Percentiles rank a stretch among this genome's conserved stretches.
phyloP scores from a whole-genome alignment of 2,797 vertebrate genomes.

The Anguilla obscura region DNA sequence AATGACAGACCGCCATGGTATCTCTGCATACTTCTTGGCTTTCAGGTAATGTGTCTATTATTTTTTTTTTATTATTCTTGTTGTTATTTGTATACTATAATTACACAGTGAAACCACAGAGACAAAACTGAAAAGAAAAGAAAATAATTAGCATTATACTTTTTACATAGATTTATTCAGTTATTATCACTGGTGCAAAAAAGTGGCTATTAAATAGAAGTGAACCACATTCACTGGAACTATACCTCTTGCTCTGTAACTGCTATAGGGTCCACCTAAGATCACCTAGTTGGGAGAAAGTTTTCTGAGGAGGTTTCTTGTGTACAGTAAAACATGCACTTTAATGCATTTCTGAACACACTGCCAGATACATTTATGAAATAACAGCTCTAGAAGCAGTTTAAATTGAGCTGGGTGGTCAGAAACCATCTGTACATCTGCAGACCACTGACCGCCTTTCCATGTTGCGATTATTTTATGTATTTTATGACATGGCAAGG shows the following conservation, averaged over 20 bases:
- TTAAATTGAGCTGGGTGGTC: too few species aligned
- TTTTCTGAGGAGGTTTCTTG: background rate
- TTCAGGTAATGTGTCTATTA: conserved; percentile 65
- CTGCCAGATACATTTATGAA: too few species aligned
- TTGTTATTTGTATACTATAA: background rate
- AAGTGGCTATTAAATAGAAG: background rate
- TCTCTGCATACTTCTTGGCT: conserved; percentile 75
- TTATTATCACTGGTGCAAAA: background rate
- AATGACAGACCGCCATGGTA: conserved; percentile 77
- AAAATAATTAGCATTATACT: background rate
- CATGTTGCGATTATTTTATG: too few species aligned
- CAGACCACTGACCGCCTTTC: too few species aligned
- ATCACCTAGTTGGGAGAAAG: background rate
- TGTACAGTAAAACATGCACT: background rate
- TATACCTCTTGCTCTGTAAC: background rate
- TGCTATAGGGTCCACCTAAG: background rate
- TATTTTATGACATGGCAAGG: too few species aligned
- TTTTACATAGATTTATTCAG: background rate
- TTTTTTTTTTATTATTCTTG: background rate
- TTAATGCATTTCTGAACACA: too few species aligned
- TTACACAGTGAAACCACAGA: background rate
- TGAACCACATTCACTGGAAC: background rate
- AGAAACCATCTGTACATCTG: too few species aligned
- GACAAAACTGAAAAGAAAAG: background rate
- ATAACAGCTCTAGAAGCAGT: too few species aligned